These are phyloP conservation scores for Hydractinia echinata DNA, from an alignment of 30 jellyfish, hydroid and myxozoan genomes.

Conservation along the genomic window DNA sequence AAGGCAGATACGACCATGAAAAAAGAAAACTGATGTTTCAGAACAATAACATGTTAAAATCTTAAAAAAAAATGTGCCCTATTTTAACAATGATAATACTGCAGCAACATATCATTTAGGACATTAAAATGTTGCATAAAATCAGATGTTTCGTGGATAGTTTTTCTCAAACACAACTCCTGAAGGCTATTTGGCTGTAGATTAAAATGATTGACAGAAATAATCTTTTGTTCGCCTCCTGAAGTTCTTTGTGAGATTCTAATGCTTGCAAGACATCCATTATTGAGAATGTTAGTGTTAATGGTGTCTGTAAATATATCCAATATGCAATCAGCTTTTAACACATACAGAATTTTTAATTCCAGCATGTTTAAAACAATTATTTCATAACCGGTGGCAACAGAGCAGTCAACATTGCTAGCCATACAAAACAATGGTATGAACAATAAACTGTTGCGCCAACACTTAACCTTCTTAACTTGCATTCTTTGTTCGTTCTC, in stretches of 20 bases:
- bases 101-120: no score
- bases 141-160: no score
- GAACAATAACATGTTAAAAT: no score
- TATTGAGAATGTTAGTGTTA: neutral
- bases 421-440: constrained; percentile 1
- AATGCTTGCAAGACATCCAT: neutral
- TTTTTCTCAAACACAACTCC: no score
- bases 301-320: constrained; percentile 4
- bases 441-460: neutral
- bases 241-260: neutral
- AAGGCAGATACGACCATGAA: no score
- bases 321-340: constrained; percentile 3
- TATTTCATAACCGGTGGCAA: constrained; percentile 3
- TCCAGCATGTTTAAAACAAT: neutral
- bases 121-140: no score
- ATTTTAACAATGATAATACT: no score
- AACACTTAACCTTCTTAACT: neutral
- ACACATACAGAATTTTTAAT: neutral
- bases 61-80: no score
- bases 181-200: no score
- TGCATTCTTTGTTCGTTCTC: neutral
- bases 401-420: neutral
- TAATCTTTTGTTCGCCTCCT: no score
- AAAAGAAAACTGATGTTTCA: no score
- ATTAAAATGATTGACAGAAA: no score